These are phyloP conservation scores for Coelopa pilipes DNA, from an alignment of 2,888 invertebrate genomes.

Conservation along the genomic window DNA sequence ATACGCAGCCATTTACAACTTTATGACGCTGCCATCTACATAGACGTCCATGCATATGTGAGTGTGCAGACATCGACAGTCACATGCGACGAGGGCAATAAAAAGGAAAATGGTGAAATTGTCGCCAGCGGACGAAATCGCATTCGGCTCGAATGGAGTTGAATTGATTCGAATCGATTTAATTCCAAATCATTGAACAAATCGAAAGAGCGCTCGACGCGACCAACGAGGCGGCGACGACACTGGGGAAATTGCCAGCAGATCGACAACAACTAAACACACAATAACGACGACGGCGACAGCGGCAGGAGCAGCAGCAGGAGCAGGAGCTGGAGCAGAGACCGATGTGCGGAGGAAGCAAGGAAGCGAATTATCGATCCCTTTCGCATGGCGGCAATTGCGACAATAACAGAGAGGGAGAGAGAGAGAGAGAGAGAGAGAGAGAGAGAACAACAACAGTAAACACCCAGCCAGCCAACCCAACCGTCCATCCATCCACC, in stretches of 20 bases:
- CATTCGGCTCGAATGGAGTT: slow-evolving; percentile 59
- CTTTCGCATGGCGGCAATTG: slow-evolving; percentile 10
- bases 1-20: slow-evolving; percentile 21
- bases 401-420: neutral
- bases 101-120: slow-evolving; percentile 58
- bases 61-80: neutral
- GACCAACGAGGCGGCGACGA: neutral
- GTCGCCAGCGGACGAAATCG: slow-evolving; percentile 47
- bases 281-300: neutral
- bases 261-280: neutral
- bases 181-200: slow-evolving; percentile 63
- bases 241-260: neutral
- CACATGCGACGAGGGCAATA: slow-evolving; percentile 51
- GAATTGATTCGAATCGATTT: slow-evolving; percentile 53
- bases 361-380: slow-evolving; percentile 15
- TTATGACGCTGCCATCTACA: neutral
- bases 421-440: neutral
- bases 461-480: neutral
- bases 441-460: slow-evolving; percentile 2
- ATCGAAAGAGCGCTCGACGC: slow-evolving; percentile 56
- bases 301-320: neutral
- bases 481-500: neutral
- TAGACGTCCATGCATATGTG: slow-evolving; percentile 12
- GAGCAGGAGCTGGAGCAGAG: no score
- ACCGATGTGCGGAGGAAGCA: neutral